Base-by-base conservation (phyloP, 2,888 invertebrate species). In the Euclidia mi region DNA sequence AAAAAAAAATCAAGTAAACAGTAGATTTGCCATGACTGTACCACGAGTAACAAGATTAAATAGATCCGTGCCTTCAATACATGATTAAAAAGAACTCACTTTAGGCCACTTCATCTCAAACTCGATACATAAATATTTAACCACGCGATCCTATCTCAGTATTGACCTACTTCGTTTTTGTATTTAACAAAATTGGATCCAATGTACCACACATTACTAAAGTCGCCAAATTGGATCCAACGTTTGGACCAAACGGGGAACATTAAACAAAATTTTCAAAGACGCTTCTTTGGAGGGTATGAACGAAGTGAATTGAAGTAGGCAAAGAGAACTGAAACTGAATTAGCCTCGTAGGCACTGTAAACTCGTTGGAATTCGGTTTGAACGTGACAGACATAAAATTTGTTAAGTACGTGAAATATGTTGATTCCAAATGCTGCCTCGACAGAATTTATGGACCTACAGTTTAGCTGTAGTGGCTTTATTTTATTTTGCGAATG, bases 371-470 rank as follows among this genome's bases (percentile, higher is more conserved):
- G 71, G 75, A 81, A 82, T 79, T 79, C 71, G 46, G 64, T 69
- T 69, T 59, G 65, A 52, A 84, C 83, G 84, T 82, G 84, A 84
- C 71, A 53, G 46, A 73, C 77, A 83, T 84, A 75, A 64, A 78
- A 82, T 65, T 67, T 64, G 63, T 67, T 62, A 57, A 69, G 56
- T 52, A 75, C 65, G 53, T 69, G 61, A 71, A 71, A 73, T 70
- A 70, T 77, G 68, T 65, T 75, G 71, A 66, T 76, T 65, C 64
- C 49, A 37, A 69, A 61, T 49, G 48, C 56, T 45, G 55, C 14
- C 37, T 42, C 38, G 18, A 6, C 37, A 0, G 17, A 69, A 65
- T 68, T 68, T 68, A 73, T 58, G 31, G 48, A 47, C 25, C 37
- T 35, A 29, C 41, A 51, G 57, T 51, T 60, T 41, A 53, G 43